Conservation (phyloP, 2,888 invertebrate species). For the Volucella bombylans region DNA sequence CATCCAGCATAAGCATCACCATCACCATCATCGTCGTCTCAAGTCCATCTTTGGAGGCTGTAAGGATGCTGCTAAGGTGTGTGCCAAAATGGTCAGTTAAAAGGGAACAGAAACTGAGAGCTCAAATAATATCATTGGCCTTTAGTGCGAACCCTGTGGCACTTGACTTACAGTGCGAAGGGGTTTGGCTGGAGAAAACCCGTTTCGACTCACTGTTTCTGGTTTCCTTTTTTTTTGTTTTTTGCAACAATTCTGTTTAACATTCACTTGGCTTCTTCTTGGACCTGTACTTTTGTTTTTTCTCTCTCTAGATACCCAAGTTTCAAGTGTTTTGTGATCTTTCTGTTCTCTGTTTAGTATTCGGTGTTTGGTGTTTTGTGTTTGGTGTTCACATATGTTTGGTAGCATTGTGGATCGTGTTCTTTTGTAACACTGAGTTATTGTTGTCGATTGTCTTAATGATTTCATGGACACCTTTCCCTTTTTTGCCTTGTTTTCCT, state of each 20-base stretch:
- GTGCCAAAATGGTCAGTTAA: slow-evolving; percentile 67
- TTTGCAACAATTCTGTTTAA: slow-evolving; percentile 36
- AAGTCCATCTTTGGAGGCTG: slow-evolving; percentile 54
- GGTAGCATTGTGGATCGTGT: slow-evolving; percentile 66
- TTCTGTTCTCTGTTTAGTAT: background rate
- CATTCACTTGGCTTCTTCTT: slow-evolving; percentile 65
- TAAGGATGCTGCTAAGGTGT: slow-evolving; percentile 48
- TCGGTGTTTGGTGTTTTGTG: slow-evolving; percentile 16
- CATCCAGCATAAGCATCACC: slow-evolving; percentile 39
- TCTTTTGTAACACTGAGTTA: slow-evolving; percentile 54
- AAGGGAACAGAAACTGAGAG: slow-evolving; percentile 47
- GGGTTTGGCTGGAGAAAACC: slow-evolving; percentile 36
- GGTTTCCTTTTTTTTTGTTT: slow-evolving; percentile 25
- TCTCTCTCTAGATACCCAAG: slow-evolving; percentile 2
- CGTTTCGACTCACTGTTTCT: slow-evolving; percentile 56
- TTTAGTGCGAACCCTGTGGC: slow-evolving; percentile 71
- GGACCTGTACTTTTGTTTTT: slow-evolving; percentile 11
- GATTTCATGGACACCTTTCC: slow-evolving; percentile 70
- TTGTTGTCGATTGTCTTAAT: slow-evolving; percentile 68
- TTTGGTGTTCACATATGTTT: slow-evolving; percentile 69
- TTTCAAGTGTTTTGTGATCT: too few relatives aligned
- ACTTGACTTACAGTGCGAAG: slow-evolving; percentile 50
- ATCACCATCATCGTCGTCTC: slow-evolving; percentile 55
- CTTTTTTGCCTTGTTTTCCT: slow-evolving; percentile 46
- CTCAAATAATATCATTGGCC: slow-evolving; percentile 68